Conservation (phyloP, 2,888 invertebrate species). For the Hirudinaria manillensis region DNA sequence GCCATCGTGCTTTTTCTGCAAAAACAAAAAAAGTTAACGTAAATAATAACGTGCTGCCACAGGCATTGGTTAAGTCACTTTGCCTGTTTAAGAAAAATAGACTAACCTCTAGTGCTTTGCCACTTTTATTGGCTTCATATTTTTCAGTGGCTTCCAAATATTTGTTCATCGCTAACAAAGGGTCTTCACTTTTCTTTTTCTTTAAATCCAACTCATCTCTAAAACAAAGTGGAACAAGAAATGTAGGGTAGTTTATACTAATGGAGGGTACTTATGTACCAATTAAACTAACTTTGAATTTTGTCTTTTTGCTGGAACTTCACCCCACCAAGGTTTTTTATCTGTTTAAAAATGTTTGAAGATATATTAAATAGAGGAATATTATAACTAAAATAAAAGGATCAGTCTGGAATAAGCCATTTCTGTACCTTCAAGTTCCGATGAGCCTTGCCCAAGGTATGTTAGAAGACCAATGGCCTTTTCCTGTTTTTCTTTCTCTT, state of each 20-base stretch:
- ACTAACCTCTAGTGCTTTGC: not conserved
- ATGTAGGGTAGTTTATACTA: not conserved
- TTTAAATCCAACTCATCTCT: conserved; percentile 42
- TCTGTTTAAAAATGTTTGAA: conserved; percentile 56
- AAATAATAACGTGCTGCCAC: too few relatives aligned
- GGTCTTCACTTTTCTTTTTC: conserved; percentile 48
- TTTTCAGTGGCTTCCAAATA: conserved; percentile 39
- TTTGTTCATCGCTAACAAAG: conserved; percentile 42
- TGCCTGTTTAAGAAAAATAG: not conserved
- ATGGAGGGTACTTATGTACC: not conserved
- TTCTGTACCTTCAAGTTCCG: conserved; percentile 46
- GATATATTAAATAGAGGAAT: not conserved
- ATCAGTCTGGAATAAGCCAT: not conserved
- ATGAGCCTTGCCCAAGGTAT: conserved; percentile 76
- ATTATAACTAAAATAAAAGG: not conserved
- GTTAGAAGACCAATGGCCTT: conserved; percentile 93
- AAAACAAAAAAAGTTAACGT: too few relatives aligned
- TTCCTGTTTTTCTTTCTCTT: conserved; percentile 90
- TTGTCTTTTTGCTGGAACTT: conserved; percentile 58
- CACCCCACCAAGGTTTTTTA: conserved; percentile 74
- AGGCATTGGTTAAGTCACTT: too few relatives aligned
- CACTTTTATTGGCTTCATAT: conserved; percentile 28
- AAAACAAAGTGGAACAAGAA: conserved; percentile 1
- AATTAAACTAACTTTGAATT: conserved; percentile 40
- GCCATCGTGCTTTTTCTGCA: not conserved